Percentiles rank a stretch among this genome's conserved stretches.
Conservation (phyloP, 2,888 invertebrate genomes). For the Neria commutata region DNA sequence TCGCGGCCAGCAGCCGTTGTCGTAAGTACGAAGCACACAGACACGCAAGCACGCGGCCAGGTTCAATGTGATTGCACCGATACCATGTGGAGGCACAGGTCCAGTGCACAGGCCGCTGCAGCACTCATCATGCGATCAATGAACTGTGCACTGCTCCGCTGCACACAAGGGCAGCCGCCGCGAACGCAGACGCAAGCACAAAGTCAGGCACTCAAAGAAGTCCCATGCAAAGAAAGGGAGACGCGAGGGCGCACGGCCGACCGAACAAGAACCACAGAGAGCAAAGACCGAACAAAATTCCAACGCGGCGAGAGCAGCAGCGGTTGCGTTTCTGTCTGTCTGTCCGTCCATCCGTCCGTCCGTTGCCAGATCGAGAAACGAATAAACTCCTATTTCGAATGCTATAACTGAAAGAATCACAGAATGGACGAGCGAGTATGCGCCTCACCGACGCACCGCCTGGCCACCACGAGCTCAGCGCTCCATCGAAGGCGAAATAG, state of each 20-base stretch:
- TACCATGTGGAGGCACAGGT: background rate
- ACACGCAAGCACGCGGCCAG: conserved; percentile 17
- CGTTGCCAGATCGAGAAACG: conserved; percentile 26
- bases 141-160: conserved; percentile 13
- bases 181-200: background rate
- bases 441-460: conserved; percentile 1
- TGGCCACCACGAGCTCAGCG: background rate
- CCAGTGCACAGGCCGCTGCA: background rate
- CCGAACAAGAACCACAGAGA: background rate
- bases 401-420: conserved; percentile 31
- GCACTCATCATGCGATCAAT: conserved; percentile 13
- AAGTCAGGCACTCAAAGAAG: background rate
- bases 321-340: no score
- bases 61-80: conserved; percentile 6
- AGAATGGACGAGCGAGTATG: conserved; percentile 17
- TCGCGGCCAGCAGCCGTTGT: no score
- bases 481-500: background rate
- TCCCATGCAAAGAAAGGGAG: background rate
- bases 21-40: conserved; percentile 2
- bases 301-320: no score
- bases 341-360: background rate
- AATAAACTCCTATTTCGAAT: conserved; percentile 38
- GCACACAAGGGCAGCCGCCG: conserved; percentile 7
- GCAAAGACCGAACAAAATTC: no score
- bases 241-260: background rate